These are phyloP conservation scores for Ruditapes philippinarum DNA, from an alignment of 1,140 invertebrate species.

Conservation along the genomic window DNA sequence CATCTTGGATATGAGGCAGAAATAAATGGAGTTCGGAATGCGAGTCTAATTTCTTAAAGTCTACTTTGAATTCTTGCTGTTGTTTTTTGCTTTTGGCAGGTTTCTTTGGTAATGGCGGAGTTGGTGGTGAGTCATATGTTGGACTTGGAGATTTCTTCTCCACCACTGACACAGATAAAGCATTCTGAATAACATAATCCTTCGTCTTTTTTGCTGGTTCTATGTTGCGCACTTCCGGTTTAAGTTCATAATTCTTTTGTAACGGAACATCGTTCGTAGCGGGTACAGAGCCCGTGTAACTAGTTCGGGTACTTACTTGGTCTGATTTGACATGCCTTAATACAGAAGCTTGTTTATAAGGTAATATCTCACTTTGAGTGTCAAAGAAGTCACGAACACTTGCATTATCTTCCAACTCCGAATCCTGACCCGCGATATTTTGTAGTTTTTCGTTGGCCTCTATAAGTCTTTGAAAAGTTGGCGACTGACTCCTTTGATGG, in stretches of 20 bases:
- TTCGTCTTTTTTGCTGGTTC: constrained; percentile 18
- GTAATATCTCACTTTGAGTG: constrained; percentile 47
- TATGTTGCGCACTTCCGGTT: constrained; percentile 39
- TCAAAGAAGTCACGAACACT: constrained; percentile 22
- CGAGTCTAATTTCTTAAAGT: constrained; percentile 70
- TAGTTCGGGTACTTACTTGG: constrained; percentile 1
- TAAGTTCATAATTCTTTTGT: constrained; percentile 18
- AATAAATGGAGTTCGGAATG: constrained; percentile 75
- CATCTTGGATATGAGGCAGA: constrained; percentile 72
- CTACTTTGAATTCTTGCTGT: constrained; percentile 71
- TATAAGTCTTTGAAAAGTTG: constrained; percentile 72
- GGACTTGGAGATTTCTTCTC: neutral
- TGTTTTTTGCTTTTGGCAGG: constrained; percentile 17
- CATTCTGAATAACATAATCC: constrained; percentile 10
- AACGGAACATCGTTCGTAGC: neutral
- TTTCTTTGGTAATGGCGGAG: neutral
- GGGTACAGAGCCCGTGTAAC: constrained; percentile 5
- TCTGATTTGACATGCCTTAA: constrained; percentile 36
- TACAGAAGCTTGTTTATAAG: neutral
- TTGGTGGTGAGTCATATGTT: neutral
- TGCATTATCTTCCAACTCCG: neutral
- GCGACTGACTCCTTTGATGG: constrained; percentile 72
- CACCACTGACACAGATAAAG: neutral
- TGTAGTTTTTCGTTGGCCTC: constrained; percentile 74
- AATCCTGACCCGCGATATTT: constrained; percentile 60